Evolutionary conservation across 2,113 vertebrate genomes (phyloP).

Genomic region (Aleadryas rufinucha): DNA sequence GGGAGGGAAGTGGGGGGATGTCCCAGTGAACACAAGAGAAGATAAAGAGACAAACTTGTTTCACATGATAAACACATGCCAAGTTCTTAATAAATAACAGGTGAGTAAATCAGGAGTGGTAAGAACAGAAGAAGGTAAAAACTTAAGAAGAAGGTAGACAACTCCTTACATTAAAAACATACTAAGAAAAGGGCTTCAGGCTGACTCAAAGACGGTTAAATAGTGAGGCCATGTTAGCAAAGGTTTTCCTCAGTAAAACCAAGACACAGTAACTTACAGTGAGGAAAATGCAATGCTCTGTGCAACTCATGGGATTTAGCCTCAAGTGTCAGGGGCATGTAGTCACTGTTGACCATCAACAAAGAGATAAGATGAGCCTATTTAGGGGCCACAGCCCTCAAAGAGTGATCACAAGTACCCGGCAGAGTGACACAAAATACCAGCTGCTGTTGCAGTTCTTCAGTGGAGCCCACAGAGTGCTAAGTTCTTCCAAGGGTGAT

Average conservation of each 20-base stretch:
- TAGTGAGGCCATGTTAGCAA: neutral
- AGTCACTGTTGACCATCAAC: neutral
- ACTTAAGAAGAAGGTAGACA: neutral
- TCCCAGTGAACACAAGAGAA: neutral
- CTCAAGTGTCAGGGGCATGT: neutral
- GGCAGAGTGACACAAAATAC: neutral
- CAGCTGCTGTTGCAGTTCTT: neutral
- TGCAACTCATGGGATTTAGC: neutral
- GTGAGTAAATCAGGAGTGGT: neutral
- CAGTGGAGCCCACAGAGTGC: too few species aligned
- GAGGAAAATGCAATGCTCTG: neutral
- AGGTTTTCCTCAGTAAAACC: neutral
- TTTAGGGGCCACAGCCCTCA: neutral
- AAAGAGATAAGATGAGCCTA: neutral
- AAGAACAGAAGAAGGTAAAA: too few species aligned
- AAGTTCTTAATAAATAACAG: neutral
- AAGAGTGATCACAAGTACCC: neutral
- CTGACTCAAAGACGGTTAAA: neutral
- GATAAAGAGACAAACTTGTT: neutral
- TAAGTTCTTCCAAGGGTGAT: neutral
- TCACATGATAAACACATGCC: neutral
- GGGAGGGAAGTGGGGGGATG: rapidly evolving
- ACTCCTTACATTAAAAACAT: neutral
- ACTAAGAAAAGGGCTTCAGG: neutral
- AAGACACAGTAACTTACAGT: neutral